Evolutionary conservation across 2,113 vertebrate species (phyloP), one percentile per base, ranked within the genome.

Genomic region (Reinhardtius hippoglossoides): DNA sequence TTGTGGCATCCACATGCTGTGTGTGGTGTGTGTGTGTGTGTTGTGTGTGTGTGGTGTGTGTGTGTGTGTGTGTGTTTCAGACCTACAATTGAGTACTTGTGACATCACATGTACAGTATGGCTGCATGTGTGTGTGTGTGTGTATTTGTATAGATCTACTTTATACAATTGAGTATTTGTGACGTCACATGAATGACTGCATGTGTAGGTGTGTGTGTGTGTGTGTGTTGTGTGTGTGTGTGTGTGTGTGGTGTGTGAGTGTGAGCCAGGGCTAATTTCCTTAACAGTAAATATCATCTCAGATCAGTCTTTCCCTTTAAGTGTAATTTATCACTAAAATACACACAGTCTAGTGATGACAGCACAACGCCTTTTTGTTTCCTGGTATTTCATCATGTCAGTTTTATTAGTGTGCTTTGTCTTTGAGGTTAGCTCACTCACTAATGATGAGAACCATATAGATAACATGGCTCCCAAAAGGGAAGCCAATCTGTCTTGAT

Each of bases 1-100:
- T 90, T 91, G 88, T 92, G 80, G 71, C 14, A 4, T 46, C 66
- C 70, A 63, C 81, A 84, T 79, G 82, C 69, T 68, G 65, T 27
- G 59, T 48, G 60, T 58, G 16, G 69, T 70, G 65, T 42, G 63
- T 23, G 50, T 18, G 58, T 52, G 5, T 56, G 44, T 48, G 44
- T 15, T 48, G 50, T 54, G 50, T 54, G 50, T 54, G 20, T 52
- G 50, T 54, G 44, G 20, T 52, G 50, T 52, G 50, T 52, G 50
- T 52, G 50, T 52, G 50, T 52, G 20, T 52, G 50, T 52, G 50
- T 54, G 50, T 54, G 50, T 54, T 58, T 63, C 56, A 42, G 15
- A 44, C 70, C 48, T 23, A 80, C 74, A 78, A 69, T 78, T 35
- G 37, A 65, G 16, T n/a, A 14, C 76, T 69, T 85, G 15, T 67